Evolutionary conservation across 2,113 vertebrate genomes (phyloP).

Genomic region (Nansenia antarctica): DNA sequence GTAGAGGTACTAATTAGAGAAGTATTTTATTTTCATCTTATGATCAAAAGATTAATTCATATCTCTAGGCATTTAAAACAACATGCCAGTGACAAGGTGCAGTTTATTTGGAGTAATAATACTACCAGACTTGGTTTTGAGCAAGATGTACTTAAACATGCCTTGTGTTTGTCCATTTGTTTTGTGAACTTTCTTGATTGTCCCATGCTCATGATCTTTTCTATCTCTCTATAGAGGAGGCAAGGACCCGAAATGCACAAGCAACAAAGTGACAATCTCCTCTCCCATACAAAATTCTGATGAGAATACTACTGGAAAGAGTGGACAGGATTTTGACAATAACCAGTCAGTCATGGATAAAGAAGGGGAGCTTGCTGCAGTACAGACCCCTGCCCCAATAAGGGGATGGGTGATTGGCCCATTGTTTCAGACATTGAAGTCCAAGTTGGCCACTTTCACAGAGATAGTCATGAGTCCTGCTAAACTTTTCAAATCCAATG

Average conservation of each 20-base stretch:
- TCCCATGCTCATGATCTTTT: background rate
- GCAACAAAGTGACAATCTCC: background rate
- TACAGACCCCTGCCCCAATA: constrained; percentile 20
- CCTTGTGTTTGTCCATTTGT: background rate
- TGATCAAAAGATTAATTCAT: background rate
- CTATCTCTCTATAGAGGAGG: constrained; percentile 24
- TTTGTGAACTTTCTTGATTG: too few species aligned
- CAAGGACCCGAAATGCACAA: constrained; percentile 9
- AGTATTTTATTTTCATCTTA: background rate
- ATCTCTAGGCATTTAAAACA: background rate
- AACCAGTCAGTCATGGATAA: constrained; percentile 19
- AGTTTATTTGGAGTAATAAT: background rate
- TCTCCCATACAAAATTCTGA: constrained; percentile 14
- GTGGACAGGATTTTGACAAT: background rate
- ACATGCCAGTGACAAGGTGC: background rate
- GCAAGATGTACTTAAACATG: background rate
- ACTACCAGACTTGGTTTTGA: background rate
- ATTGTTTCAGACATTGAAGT: constrained; percentile 82
- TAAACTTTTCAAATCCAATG: constrained; percentile 66
- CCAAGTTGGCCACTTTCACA: constrained; percentile 87
- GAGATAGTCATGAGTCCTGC: constrained; percentile 87
- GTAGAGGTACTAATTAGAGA: background rate
- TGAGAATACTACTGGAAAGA: background rate
- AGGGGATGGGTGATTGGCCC: constrained; percentile 82
- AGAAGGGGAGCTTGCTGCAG: background rate